These are phyloP conservation scores for Trematomus bernacchii DNA, from an alignment of 2,797 vertebrate species.

Conservation along the genomic window DNA sequence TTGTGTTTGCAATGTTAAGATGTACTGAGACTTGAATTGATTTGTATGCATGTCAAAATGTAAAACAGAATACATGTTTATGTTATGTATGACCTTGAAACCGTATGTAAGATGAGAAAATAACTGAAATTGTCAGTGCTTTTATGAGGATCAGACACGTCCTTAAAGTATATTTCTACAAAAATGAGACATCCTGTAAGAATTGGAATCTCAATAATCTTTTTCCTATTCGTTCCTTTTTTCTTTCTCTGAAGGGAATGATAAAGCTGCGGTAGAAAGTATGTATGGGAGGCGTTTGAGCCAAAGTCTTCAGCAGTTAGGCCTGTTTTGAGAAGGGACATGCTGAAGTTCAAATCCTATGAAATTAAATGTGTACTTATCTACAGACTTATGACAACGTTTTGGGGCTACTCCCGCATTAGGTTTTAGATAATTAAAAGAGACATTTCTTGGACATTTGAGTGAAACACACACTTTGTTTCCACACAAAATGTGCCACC, in stretches of 20 bases:
- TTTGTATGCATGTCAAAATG: background rate
- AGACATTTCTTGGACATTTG: background rate
- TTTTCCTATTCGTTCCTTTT: background rate
- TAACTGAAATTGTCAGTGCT: too few species aligned
- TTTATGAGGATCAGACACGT: background rate
- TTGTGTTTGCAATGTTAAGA: background rate
- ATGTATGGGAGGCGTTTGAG: background rate
- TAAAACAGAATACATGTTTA: background rate
- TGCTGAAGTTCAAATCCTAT: background rate
- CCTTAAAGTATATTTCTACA: too few species aligned
- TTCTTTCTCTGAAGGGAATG: background rate
- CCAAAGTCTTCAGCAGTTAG: background rate
- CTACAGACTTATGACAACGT: background rate
- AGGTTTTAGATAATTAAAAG: background rate
- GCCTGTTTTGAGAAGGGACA: background rate
- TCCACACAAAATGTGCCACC: background rate
- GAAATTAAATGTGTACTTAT: background rate
- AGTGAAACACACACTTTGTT: slow-evolving; percentile 1
- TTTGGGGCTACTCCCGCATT: background rate
- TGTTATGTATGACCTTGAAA: background rate
- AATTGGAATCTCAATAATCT: background rate
- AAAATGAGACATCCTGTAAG: too few species aligned
- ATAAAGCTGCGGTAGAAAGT: background rate
- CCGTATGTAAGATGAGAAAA: background rate
- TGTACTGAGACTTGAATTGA: background rate